These are phyloP conservation scores for Galagoides demidoff DNA, from an alignment of 2,797 vertebrate genomes.

Conservation along the genomic window DNA sequence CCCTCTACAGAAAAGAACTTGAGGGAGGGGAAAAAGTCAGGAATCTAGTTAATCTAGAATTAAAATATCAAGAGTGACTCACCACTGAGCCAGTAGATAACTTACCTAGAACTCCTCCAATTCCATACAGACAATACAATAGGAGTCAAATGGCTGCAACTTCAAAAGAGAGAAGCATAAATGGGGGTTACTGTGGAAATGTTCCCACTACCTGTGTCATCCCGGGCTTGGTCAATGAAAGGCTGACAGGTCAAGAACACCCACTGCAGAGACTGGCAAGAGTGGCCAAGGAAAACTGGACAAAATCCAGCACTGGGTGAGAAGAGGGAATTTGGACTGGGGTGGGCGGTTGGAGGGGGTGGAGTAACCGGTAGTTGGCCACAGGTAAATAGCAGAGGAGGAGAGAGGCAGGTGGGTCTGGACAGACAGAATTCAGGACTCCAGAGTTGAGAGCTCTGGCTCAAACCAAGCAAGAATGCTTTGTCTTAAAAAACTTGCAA, in stretches of 20 bases:
- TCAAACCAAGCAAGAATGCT: background rate
- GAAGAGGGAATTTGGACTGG: background rate
- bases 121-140: background rate
- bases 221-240: background rate
- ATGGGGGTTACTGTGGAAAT: background rate
- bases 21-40: background rate
- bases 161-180: background rate
- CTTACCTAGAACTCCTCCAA: background rate
- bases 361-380: background rate
- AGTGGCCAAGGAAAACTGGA: background rate
- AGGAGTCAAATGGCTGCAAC: background rate
- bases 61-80: conserved; percentile 1
- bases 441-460: background rate
- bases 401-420: background rate
- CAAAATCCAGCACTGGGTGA: background rate
- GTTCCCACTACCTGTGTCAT: background rate
- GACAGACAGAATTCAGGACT: background rate
- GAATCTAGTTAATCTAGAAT: background rate
- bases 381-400: background rate
- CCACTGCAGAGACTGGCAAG: background rate
- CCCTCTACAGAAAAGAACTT: background rate
- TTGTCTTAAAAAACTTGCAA: background rate
- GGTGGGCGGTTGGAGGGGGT: too few relatives aligned
- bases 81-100: background rate
- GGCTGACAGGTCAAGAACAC: background rate